A percentile compares a stretch with the other conserved stretches of the same genome.
These are phyloP conservation scores for Drosophila bifasciata DNA, from an alignment of 1,140 invertebrate genomes.

Conservation along the genomic window DNA sequence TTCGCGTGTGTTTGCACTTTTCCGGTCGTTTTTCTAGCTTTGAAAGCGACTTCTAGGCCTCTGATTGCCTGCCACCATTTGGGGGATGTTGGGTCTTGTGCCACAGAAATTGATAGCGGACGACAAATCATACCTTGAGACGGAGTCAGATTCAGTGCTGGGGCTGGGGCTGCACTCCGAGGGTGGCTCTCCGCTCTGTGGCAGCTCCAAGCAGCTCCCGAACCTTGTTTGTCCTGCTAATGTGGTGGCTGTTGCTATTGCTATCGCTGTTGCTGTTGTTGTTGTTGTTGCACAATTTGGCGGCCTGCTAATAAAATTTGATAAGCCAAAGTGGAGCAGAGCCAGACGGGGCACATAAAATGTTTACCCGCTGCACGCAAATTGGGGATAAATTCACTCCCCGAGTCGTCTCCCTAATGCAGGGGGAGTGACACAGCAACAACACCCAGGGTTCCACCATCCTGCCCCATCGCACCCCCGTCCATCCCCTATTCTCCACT, in stretches of 20 bases:
- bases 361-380: conserved; percentile 79
- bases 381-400: conserved; percentile 77
- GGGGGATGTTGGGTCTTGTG: conserved; percentile 52
- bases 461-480: neutral
- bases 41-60: conserved; percentile 14
- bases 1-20: conserved; percentile 82
- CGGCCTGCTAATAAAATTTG: conserved; percentile 79
- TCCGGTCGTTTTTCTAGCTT: conserved; percentile 70
- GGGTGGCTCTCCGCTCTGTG: conserved; percentile 50
- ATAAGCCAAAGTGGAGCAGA: conserved; percentile 76
- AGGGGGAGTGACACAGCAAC: conserved; percentile 56
- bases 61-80: neutral
- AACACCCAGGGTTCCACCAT: conserved; percentile 11
- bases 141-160: conserved; percentile 27
- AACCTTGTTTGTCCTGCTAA: conserved; percentile 41
- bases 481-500: neutral
- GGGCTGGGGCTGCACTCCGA: conserved; percentile 35
- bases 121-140: conserved; percentile 74
- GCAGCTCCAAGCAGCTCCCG: conserved; percentile 26
- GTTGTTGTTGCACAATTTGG: conserved; percentile 77
- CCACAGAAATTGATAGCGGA: conserved; percentile 74
- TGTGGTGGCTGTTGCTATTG: conserved; percentile 26
- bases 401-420: conserved; percentile 47
- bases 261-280: neutral
- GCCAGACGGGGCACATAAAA: conserved; percentile 67